These are phyloP conservation scores for Pararge aegeria DNA, from an alignment of 1,140 invertebrate species.

Conservation along the genomic window DNA sequence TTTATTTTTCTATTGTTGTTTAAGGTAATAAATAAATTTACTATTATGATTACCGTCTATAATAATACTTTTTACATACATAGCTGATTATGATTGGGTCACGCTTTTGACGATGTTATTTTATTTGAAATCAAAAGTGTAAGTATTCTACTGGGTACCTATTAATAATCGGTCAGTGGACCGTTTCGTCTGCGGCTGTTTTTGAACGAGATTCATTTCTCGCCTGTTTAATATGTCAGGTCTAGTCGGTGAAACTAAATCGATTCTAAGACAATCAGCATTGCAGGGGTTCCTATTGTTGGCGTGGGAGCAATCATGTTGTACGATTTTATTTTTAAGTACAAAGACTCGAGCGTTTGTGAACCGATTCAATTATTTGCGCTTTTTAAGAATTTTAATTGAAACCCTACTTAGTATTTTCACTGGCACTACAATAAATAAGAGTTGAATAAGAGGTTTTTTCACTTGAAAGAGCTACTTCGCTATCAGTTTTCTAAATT, in stretches of 20 bases:
- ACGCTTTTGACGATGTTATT: slow-evolving; percentile 13
- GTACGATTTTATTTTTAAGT: slow-evolving; percentile 45
- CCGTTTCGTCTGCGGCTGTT: slow-evolving; percentile 31
- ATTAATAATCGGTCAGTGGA: slow-evolving; percentile 24
- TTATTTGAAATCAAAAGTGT: slow-evolving; percentile 10
- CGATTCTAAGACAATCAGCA: slow-evolving; percentile 60
- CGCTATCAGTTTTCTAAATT: no score
- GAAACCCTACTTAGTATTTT: no score
- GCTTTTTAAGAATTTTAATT: no score
- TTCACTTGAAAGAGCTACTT: no score
- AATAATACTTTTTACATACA: slow-evolving; percentile 11
- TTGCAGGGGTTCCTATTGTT: slow-evolving; percentile 63
- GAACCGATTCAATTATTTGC: slow-evolving; percentile 1
- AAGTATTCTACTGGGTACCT: neutral
- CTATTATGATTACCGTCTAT: slow-evolving; percentile 8
- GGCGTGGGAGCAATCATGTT: slow-evolving; percentile 56
- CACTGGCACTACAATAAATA: no score
- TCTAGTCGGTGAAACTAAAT: slow-evolving; percentile 59
- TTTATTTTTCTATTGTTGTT: slow-evolving; percentile 17
- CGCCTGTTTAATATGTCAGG: slow-evolving; percentile 47
- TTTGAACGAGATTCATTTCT: slow-evolving; percentile 51
- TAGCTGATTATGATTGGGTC: slow-evolving; percentile 11
- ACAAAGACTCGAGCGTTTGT: slow-evolving; percentile 38
- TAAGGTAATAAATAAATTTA: slow-evolving; percentile 14
- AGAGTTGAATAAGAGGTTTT: no score